Conservation (phyloP, 2,113 vertebrate genomes). For the Epinephelus fuscoguttatus region DNA sequence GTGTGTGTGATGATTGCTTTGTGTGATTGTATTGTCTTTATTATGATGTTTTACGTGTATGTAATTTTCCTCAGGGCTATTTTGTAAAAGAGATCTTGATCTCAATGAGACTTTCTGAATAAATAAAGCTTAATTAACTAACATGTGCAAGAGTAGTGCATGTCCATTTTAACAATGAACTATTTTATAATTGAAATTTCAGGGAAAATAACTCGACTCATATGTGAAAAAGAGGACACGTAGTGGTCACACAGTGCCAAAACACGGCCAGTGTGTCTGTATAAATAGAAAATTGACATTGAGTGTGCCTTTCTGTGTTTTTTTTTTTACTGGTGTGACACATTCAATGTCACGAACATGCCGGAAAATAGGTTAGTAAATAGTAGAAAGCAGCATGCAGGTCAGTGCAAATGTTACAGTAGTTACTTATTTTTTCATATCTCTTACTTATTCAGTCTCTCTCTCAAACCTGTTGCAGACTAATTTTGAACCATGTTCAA, state of each 20-base stretch:
- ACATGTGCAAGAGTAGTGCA: not conserved
- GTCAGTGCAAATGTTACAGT: too few species aligned
- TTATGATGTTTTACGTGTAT: not conserved
- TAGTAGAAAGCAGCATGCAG: too few species aligned
- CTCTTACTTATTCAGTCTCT: too few species aligned
- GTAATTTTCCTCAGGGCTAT: not conserved
- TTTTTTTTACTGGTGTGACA: too few species aligned
- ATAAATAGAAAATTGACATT: not conserved
- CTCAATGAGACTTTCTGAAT: conserved; percentile 3
- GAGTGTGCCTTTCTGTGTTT: too few species aligned
- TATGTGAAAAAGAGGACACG: not conserved
- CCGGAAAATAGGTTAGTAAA: too few species aligned
- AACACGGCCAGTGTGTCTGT: not conserved
- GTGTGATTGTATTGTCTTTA: not conserved
- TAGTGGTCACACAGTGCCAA: not conserved
- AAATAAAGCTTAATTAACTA: not conserved
- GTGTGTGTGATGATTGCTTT: not conserved
- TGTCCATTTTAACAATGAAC: not conserved
- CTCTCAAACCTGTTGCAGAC: too few species aligned
- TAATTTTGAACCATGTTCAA: too few species aligned
- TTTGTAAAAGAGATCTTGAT: not conserved
- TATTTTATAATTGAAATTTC: not conserved
- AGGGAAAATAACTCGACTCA: not conserved
- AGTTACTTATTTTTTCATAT: too few species aligned
- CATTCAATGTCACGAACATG: too few species aligned